Base-by-base conservation (phyloP, 2,888 invertebrate genomes). In the Ornithoptera alexandrae region DNA sequence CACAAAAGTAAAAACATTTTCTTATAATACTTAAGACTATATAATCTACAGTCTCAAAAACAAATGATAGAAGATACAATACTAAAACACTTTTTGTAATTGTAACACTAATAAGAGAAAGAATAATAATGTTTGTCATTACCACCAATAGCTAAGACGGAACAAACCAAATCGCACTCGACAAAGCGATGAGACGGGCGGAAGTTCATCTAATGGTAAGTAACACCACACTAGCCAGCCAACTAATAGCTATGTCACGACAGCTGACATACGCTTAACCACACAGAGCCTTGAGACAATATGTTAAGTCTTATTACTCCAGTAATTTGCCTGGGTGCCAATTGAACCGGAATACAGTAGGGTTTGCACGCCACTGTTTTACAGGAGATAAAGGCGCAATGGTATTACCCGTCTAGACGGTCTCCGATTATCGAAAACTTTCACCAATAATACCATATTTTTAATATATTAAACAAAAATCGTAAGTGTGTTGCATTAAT, bases 1-100 rank as follows among this genome's bases (percentile, higher is more conserved):
- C 92, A 91, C 84, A 84, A 83, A 89, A 88, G 83, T 90, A 89
- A 90, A 84, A 90, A 89, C 84, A 80, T 81, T 78, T 76, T 75
- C 80, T 84, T 83, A 84, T 66, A 84, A 81, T 87, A 83, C 71
- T 63, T 67, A 69, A 69, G 75, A 83, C 84, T 80, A 82, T 86
- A 86, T 84, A 80, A 81, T 78, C 84, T 86, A 87, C 84, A 87
- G 87, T 88, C 87, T 88, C 84, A 82, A 81, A 79, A 82, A 85
- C 85, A 59, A 60, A 65, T 56, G 39, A 59, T 42, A 66, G 65
- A 72, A 42, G 64, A 64, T 63, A 57, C 57, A 59, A 62, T 63
- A 70, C 60, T 63, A 53, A 53, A 67, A 67, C n/a, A 42, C 30
- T 36, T 62, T 62, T 30, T 30, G 22, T 22, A 53, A 50, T 59